Evolutionary conservation across 1,140 invertebrate genomes (phyloP).

Genomic region (Eufriesea mexicana): DNA sequence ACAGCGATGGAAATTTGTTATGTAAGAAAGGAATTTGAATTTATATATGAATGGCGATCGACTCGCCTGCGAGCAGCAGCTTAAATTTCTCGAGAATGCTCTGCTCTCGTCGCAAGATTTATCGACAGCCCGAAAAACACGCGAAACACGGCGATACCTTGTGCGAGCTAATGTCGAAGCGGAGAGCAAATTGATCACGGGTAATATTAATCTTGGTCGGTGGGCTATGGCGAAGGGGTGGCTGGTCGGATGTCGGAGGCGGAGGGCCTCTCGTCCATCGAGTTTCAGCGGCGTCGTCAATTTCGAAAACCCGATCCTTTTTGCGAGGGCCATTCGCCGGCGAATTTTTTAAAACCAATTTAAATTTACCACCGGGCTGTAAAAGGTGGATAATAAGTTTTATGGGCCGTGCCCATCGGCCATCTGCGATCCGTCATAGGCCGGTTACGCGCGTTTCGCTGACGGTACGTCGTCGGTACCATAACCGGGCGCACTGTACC

Average conservation of each 20-base stretch:
- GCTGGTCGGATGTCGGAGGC: neutral
- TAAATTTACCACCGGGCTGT: slow-evolving; percentile 71
- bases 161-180: slow-evolving; percentile 17
- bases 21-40: neutral
- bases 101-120: neutral
- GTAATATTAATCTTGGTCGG: slow-evolving; percentile 45
- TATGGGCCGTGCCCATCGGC: slow-evolving; percentile 71
- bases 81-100: neutral
- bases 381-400: slow-evolving; percentile 76
- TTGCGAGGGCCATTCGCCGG: slow-evolving; percentile 59
- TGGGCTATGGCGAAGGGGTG: neutral
- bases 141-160: neutral
- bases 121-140: neutral
- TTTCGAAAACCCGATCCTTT: slow-evolving; percentile 52
- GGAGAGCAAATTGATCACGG: slow-evolving; percentile 21
- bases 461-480: slow-evolving; percentile 51
- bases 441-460: slow-evolving; percentile 59
- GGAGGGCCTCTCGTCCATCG: slow-evolving; percentile 24
- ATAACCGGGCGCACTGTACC: slow-evolving; percentile 41
- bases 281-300: slow-evolving; percentile 61
- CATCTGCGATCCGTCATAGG: slow-evolving; percentile 72
- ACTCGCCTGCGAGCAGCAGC: neutral
- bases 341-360: slow-evolving; percentile 71
- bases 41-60: neutral
- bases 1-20: too few relatives aligned